Evolutionary conservation across 2,888 invertebrate species (phyloP).

Genomic region (Hypena proboscidalis): DNA sequence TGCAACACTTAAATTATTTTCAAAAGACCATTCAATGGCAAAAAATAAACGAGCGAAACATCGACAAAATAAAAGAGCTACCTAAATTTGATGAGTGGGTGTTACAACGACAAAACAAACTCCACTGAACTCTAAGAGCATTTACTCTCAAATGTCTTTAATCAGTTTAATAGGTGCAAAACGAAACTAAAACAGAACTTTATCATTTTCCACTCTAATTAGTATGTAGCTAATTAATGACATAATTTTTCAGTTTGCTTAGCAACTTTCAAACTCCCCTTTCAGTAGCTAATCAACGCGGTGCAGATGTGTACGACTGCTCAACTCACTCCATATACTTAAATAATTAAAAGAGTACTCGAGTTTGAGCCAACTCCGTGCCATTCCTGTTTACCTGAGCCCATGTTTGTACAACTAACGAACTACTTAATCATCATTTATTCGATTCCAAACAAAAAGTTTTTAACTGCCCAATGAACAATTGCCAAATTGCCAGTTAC

Average conservation of each 20-base stretch:
- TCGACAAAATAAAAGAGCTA: neutral
- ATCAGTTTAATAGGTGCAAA: constrained; percentile 34
- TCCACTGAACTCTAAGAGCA: neutral
- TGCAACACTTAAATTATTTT: too few species aligned
- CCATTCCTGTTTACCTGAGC: constrained; percentile 69
- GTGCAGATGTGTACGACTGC: constrained; percentile 58
- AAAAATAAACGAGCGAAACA: too few species aligned
- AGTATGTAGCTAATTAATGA: constrained; percentile 42
- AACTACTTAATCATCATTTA: constrained; percentile 69
- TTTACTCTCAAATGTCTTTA: constrained; percentile 20
- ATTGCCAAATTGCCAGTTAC: constrained; percentile 1
- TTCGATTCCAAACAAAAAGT: constrained; percentile 46
- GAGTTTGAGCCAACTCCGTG: constrained; percentile 54
- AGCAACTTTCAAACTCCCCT: constrained; percentile 43
- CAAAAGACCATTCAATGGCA: too few species aligned
- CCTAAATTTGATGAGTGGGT: neutral
- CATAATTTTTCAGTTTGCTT: constrained; percentile 45
- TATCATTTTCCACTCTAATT: constrained; percentile 36
- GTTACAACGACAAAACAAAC: neutral
- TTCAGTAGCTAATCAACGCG: constrained; percentile 56
- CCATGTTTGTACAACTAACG: constrained; percentile 74
- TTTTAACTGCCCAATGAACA: constrained; percentile 30
- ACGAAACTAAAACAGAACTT: constrained; percentile 30
- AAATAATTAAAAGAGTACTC: constrained; percentile 81
- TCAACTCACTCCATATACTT: constrained; percentile 69